A percentile compares a stretch with the other conserved stretches of the same genome.
Conservation (phyloP, 2,797 vertebrate genomes). For the Neostethus bicornis region DNA sequence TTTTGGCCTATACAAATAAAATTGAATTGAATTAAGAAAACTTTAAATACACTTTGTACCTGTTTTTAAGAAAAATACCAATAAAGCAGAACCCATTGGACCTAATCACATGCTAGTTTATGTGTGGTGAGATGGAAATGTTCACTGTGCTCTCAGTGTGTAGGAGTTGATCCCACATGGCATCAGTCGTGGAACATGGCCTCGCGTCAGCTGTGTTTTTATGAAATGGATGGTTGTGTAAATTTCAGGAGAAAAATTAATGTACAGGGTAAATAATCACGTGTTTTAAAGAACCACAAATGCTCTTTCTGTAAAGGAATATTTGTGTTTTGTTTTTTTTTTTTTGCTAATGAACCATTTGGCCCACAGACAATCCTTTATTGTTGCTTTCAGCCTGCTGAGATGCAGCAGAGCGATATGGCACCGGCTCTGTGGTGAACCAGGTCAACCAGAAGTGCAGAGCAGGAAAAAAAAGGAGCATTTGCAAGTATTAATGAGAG, state of each 20-base stretch:
- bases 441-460: constrained; percentile 37
- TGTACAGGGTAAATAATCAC: constrained; percentile 16
- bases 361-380: constrained; percentile 36
- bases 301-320: constrained; percentile 22
- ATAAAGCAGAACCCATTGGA: constrained; percentile 52
- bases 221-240: constrained; percentile 25
- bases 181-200: constrained; percentile 34
- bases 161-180: constrained; percentile 35
- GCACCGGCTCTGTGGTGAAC: constrained; percentile 28
- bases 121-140: constrained; percentile 34
- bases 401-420: constrained; percentile 26
- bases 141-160: constrained; percentile 36
- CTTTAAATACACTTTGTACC: constrained; percentile 35
- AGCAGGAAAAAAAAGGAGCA: constrained; percentile 26
- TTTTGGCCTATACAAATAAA: too few species aligned
- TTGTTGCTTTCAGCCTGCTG: constrained; percentile 43
- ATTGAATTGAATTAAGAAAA: too few species aligned
- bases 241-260: constrained; percentile 21
- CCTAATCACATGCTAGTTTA: constrained; percentile 52
- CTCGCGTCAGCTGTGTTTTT: constrained; percentile 20
- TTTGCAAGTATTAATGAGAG: constrained; percentile 37
- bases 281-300: constrained; percentile 25
- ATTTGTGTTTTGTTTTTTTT: constrained; percentile 30
- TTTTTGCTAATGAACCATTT: constrained; percentile 57
- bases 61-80: constrained; percentile 61